Evolutionary conservation across 2,888 invertebrate genomes (phyloP).

Genomic region (Latrodectus elegans): DNA sequence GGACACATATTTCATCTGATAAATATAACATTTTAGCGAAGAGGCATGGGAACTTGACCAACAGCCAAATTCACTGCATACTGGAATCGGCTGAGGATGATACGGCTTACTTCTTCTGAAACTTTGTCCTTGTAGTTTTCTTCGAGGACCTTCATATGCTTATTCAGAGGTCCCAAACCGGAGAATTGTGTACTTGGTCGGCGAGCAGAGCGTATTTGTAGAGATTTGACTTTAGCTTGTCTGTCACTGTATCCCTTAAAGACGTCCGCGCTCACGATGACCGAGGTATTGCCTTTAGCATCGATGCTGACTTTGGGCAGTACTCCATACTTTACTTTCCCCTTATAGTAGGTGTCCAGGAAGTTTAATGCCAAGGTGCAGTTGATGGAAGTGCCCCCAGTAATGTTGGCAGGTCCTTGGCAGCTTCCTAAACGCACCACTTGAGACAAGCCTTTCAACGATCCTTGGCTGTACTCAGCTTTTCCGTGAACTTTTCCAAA

Average conservation of each 20-base stretch:
- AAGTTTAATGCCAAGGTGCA: slow-evolving; percentile 47
- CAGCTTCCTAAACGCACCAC: slow-evolving; percentile 21
- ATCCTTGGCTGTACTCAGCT: slow-evolving; percentile 56
- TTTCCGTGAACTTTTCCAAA: slow-evolving; percentile 48
- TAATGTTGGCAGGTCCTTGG: slow-evolving; percentile 26
- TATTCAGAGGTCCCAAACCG: slow-evolving; percentile 60
- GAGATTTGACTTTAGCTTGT: background rate
- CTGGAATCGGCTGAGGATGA: slow-evolving; percentile 20
- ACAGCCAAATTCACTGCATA: slow-evolving; percentile 47
- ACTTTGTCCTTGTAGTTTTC: slow-evolving; percentile 32
- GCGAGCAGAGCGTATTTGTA: slow-evolving; percentile 23
- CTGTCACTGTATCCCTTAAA: background rate
- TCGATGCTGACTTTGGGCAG: slow-evolving; percentile 45
- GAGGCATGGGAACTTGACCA: slow-evolving; percentile 46
- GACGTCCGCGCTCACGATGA: slow-evolving; percentile 16
- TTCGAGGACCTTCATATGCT: slow-evolving; percentile 45
- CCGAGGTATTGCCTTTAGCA: slow-evolving; percentile 32
- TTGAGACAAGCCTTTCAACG: slow-evolving; percentile 26
- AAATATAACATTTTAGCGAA: slow-evolving; percentile 16
- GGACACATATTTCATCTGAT: too few species aligned
- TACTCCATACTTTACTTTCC: slow-evolving; percentile 48
- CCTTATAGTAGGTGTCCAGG: slow-evolving; percentile 37
- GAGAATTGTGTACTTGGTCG: slow-evolving; percentile 30
- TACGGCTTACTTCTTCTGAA: slow-evolving; percentile 4
- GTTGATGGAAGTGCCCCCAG: slow-evolving; percentile 25